These are phyloP conservation scores for Drosophila picticornis DNA, from an alignment of 2,888 invertebrate species.

Conservation along the genomic window DNA sequence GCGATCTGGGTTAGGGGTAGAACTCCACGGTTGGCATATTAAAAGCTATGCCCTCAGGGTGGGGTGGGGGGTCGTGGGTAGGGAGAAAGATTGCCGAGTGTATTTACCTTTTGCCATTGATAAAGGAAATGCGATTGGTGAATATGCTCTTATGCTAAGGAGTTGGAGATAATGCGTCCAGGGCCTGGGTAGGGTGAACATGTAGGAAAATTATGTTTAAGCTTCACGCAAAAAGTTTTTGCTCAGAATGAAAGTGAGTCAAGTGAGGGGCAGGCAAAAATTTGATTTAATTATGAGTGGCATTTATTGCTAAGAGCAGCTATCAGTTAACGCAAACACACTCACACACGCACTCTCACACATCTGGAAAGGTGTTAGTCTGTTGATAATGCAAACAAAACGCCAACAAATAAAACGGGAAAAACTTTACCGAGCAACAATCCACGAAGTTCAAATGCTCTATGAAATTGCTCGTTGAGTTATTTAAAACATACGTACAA, in stretches of 20 bases:
- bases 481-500: not conserved
- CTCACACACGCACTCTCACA: conserved; percentile 1
- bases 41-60: conserved; percentile 48
- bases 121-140: conserved; percentile 66
- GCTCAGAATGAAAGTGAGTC: conserved; percentile 14
- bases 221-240: conserved; percentile 75
- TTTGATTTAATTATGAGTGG: conserved; percentile 85
- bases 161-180: conserved; percentile 25
- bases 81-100: conserved; percentile 51
- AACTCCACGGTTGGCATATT: conserved; percentile 55
- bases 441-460: conserved; percentile 52
- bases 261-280: conserved; percentile 69
- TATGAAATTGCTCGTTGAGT: conserved; percentile 11
- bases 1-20: not conserved
- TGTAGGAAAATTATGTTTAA: conserved; percentile 79
- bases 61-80: conserved; percentile 4
- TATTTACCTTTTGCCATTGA: conserved; percentile 75
- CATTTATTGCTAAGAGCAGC: conserved; percentile 83
- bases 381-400: conserved; percentile 83
- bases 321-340: conserved; percentile 54
- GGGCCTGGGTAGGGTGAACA: conserved; percentile 5
- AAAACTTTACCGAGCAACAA: conserved; percentile 14
- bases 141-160: conserved; percentile 43
- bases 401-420: conserved; percentile 41
- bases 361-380: conserved; percentile 82